phyloP scores from a whole-genome alignment of 2,888 invertebrate species.

The Cerastis rubricosa region DNA sequence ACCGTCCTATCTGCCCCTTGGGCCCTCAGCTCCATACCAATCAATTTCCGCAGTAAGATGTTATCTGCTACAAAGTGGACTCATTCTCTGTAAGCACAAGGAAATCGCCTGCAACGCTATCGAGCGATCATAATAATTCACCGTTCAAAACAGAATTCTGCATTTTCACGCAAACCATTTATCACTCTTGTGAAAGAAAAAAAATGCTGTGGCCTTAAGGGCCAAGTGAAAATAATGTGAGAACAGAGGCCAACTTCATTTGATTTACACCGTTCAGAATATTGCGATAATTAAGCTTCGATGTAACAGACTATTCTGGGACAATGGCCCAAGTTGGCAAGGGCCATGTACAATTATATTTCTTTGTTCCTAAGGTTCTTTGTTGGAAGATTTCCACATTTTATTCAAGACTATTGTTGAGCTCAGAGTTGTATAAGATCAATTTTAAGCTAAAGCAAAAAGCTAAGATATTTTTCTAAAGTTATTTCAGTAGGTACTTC shows the following conservation, averaged over 20 bases:
- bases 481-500: not conserved
- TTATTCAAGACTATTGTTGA: not conserved
- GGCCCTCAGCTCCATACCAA: conserved; percentile 6
- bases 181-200: conserved; percentile 81
- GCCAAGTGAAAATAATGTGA: conserved; percentile 80
- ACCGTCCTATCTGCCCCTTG: not conserved
- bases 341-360: conserved; percentile 15
- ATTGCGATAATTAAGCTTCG: conserved; percentile 77
- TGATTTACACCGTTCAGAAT: conserved; percentile 78
- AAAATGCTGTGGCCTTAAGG: conserved; percentile 80
- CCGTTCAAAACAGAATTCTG: conserved; percentile 77
- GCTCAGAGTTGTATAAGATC: not conserved
- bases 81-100: conserved; percentile 38
- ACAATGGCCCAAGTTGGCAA: conserved; percentile 39
- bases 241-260: conserved; percentile 74
- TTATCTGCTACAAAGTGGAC: conserved; percentile 46
- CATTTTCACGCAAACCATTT: conserved; percentile 81
- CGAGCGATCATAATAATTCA: conserved; percentile 71
- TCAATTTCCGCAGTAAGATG: conserved; percentile 19
- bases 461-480: not conserved
- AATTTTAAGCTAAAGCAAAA: not conserved
- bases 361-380: conserved; percentile 29
- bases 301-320: conserved; percentile 51
- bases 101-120: conserved; percentile 57
- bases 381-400: not conserved